Base-by-base conservation (phyloP, 2,113 vertebrate species). In the Ellobius talpinus region DNA sequence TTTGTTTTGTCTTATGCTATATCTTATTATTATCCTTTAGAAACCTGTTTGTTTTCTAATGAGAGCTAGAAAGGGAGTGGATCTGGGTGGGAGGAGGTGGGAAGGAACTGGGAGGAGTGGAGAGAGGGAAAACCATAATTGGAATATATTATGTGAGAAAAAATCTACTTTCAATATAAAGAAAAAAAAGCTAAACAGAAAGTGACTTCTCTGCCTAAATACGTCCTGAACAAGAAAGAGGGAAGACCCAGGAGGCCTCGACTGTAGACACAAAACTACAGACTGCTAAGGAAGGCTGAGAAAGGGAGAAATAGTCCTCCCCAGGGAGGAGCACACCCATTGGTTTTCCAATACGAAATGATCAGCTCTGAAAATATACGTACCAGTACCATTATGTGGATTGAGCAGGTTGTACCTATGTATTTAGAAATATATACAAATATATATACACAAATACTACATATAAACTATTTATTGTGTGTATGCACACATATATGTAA, bases 321-420 rank as follows among this genome's bases (percentile, higher is more conserved):
- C 21, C 3, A 81, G 5, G 21, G 36, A n/a, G 58, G 33, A 3
- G 5, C 33, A n/a, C 33, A 7, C 10, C 11, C 7, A n/a, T 0
- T 24, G 36, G 36, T 81, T 58, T n/a, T 58, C 78, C 11, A 81
- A 13, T 58, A 58, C 52, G 33, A 81, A n/a, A 24, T 81, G 78
- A 36, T 58, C 78, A n/a, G 11, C 19, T 36, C 52, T 81, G 52
- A 24, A 24, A 58, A 58, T 36, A 23, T 58, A 19, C 7, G 11
- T 81, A n/a, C 21, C 55, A 7, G 36, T 13, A 58, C 21, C 52
- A 81, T 23, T 79, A 79, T 36, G 36, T 5, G 23, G 50, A 58
- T 33, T 24, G 33, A 81, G 9, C 19, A 36, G 2, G 50, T 24
- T 55, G 33, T 55, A 13, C 19, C 12, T 55, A 55, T 55, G 33